Percentiles rank a stretch among this genome's conserved stretches.
phyloP scores from a whole-genome alignment of 2,888 invertebrate genomes.

The Eupithecia inturbata region DNA sequence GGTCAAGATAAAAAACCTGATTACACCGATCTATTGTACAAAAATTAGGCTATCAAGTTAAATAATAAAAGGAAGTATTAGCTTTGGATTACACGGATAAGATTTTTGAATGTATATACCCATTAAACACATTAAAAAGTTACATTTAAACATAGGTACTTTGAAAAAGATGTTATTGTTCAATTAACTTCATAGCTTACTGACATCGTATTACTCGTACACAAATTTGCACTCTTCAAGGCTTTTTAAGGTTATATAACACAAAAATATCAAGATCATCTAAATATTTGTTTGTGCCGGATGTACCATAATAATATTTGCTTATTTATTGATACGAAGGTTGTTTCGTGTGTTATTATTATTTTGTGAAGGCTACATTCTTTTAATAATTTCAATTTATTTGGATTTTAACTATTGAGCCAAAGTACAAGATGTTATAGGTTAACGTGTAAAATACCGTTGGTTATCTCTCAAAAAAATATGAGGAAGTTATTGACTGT shows the following conservation, averaged over 20 bases:
- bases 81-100: constrained; percentile 42
- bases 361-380: constrained; percentile 3
- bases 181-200: background rate
- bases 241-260: constrained; percentile 40
- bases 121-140: background rate
- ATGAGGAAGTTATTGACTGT: constrained; percentile 59
- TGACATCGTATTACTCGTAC: background rate
- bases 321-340: constrained; percentile 47
- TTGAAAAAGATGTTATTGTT: background rate
- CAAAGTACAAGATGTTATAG: background rate
- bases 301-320: constrained; percentile 41
- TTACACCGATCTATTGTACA: constrained; percentile 34
- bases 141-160: background rate
- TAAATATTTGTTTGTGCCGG: constrained; percentile 39
- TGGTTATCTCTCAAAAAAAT: background rate
- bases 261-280: constrained; percentile 36
- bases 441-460: background rate
- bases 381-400: background rate
- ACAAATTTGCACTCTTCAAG: constrained; percentile 10
- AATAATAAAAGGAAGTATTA: constrained; percentile 45
- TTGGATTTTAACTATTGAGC: background rate
- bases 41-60: constrained; percentile 47
- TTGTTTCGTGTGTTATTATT: constrained; percentile 41
- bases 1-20: constrained; percentile 38
- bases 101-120: background rate